A percentile compares a stretch with the other conserved stretches of the same genome.
phyloP scores from a whole-genome alignment of 2,797 vertebrate species.

The Adrianichthys oophorus region DNA sequence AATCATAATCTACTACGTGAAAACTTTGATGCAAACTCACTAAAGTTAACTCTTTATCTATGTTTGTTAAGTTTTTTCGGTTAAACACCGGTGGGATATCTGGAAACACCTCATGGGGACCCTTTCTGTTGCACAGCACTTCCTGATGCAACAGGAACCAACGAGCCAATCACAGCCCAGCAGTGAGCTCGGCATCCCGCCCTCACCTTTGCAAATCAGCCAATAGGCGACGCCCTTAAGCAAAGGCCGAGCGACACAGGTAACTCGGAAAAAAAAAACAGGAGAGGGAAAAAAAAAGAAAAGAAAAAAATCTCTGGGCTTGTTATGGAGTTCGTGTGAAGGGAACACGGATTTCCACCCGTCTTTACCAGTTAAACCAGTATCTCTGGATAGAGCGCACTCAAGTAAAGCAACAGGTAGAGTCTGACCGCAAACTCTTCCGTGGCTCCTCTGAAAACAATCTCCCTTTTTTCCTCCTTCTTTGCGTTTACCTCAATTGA shows the following conservation, averaged over 20 bases:
- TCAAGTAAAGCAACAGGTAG: conserved; percentile 87
- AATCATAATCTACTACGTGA: too few relatives aligned
- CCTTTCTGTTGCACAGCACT: conserved; percentile 25
- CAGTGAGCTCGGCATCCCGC: conserved; percentile 69
- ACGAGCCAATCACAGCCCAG: conserved; percentile 74
- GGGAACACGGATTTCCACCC: conserved; percentile 82
- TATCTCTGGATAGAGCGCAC: conserved; percentile 83
- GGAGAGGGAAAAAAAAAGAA: conserved; percentile 54
- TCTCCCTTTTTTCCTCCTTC: conserved; percentile 48
- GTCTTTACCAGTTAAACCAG: conserved; percentile 85
- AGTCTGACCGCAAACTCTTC: conserved; percentile 78
- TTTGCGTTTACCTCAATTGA: conserved; percentile 78
- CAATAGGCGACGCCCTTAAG: conserved; percentile 77
- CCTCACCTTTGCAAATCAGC: conserved; percentile 86
- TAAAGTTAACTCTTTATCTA: accelerated
- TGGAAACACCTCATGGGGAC: neutral
- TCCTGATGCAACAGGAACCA: conserved; percentile 57
- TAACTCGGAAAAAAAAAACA: conserved; percentile 78
- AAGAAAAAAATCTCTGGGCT: conserved; percentile 72
- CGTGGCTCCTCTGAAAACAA: conserved; percentile 76
- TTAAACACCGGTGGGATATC: conserved; percentile 9
- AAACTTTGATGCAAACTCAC: too few relatives aligned
- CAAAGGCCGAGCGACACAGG: conserved; percentile 84
- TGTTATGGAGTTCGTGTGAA: conserved; percentile 88
- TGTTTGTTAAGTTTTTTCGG: neutral